Percentiles rank a stretch among this genome's conserved stretches.
These are phyloP conservation scores for Ceriagrion tenellum DNA, from an alignment of 2,888 invertebrate species.

Conservation along the genomic window DNA sequence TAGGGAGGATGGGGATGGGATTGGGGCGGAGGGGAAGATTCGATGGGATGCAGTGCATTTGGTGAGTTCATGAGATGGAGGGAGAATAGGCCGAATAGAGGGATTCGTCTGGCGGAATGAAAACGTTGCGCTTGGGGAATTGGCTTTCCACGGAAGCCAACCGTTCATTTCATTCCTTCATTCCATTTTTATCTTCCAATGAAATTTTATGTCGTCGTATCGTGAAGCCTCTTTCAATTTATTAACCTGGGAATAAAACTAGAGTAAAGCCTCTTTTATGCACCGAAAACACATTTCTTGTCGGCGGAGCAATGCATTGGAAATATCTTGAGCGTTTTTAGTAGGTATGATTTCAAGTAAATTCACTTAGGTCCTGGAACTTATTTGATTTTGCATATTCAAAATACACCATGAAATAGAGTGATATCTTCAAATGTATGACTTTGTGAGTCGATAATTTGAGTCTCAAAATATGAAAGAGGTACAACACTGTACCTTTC, in stretches of 20 bases:
- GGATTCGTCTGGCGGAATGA: not conserved
- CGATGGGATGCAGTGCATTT: too few relatives aligned
- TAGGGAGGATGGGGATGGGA: not conserved
- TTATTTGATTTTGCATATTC: too few relatives aligned
- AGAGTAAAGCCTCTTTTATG: not conserved
- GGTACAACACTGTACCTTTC: too few relatives aligned
- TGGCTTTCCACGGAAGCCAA: not conserved
- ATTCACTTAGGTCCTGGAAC: not conserved
- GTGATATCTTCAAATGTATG: too few relatives aligned
- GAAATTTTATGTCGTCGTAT: conserved; percentile 4
- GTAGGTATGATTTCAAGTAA: not conserved
- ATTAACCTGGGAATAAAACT: not conserved
- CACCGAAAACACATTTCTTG: not conserved
- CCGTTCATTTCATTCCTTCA: not conserved
- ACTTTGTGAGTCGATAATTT: too few relatives aligned
- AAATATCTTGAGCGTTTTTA: not conserved
- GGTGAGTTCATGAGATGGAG: not conserved
- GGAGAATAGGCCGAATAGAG: not conserved
- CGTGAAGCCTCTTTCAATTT: not conserved
- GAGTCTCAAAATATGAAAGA: too few relatives aligned
- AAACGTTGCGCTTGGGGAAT: not conserved
- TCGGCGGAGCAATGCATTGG: not conserved
- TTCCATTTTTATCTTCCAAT: not conserved
- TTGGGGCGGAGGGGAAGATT: not conserved
- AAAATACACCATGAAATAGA: too few relatives aligned